A percentile compares a stretch with the other conserved stretches of the same genome.
These are phyloP conservation scores for Leptopilina drosophilae DNA, from an alignment of 2,888 invertebrate genomes.

Conservation along the genomic window DNA sequence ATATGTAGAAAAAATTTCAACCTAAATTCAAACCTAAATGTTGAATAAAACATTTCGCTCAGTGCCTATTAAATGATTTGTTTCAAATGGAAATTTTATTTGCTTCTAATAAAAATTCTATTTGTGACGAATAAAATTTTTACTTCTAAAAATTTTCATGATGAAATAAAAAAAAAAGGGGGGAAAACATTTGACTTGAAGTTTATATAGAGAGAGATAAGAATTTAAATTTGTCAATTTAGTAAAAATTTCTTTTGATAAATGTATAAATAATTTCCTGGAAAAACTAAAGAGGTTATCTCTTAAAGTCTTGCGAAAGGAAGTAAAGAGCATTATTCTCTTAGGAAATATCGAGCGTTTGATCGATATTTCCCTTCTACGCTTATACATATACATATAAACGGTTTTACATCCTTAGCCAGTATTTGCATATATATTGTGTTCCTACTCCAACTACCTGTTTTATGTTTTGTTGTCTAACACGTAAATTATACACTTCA, in stretches of 20 bases:
- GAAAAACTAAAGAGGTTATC: not conserved
- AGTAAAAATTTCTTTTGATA: not conserved
- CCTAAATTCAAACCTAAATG: no score
- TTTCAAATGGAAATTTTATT: no score
- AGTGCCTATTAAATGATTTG: no score
- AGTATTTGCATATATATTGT: conserved; percentile 25
- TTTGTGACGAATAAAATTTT: no score
- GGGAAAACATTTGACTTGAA: no score
- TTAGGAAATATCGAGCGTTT: conserved; percentile 20
- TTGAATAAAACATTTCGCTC: no score
- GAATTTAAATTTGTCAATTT: no score
- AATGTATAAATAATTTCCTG: not conserved
- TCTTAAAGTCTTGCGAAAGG: conserved; percentile 3
- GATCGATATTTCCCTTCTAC: conserved; percentile 3
- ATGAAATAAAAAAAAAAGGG: no score
- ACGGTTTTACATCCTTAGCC: not conserved
- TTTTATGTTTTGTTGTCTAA: conserved; percentile 10
- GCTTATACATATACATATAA: not conserved
- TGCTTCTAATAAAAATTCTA: no score
- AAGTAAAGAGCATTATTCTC: conserved; percentile 14
- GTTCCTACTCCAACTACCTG: conserved; percentile 14
- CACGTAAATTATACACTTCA: not conserved
- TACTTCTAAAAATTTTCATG: no score
- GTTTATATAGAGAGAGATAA: not conserved
- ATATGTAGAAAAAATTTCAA: no score